These are phyloP conservation scores for Taphrorychus bicolor DNA, from an alignment of 2,888 invertebrate species.

Conservation along the genomic window DNA sequence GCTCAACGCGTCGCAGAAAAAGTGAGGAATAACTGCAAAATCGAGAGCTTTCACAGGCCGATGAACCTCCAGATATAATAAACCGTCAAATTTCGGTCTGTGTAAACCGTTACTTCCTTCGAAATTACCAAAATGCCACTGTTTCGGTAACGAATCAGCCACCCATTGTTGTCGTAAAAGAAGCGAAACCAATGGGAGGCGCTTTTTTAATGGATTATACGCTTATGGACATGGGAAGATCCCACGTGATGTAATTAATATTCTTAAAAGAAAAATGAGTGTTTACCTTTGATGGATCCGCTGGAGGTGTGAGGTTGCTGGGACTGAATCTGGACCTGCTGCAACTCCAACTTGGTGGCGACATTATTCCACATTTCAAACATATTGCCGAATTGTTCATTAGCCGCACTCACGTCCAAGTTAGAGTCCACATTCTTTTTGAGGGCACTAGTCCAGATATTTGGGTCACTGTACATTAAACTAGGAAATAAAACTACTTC, in stretches of 20 bases:
- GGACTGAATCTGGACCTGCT: constrained; percentile 66
- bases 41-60: constrained; percentile 21
- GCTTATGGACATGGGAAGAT: not conserved
- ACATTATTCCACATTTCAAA: constrained; percentile 86
- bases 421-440: constrained; percentile 22
- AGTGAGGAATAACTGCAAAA: constrained; percentile 29
- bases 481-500: constrained; percentile 1
- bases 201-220: constrained; percentile 1
- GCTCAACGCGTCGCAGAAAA: constrained; percentile 8
- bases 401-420: not conserved
- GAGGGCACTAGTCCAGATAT: constrained; percentile 11
- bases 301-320: constrained; percentile 82
- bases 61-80: constrained; percentile 21
- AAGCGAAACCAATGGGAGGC: not conserved
- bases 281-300: constrained; percentile 82
- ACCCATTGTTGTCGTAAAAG: not conserved
- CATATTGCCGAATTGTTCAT: constrained; percentile 60
- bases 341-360: constrained; percentile 76
- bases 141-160: not conserved
- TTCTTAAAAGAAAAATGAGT: too few species aligned
- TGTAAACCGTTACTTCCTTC: constrained; percentile 32
- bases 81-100: constrained; percentile 16
- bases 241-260: not conserved
- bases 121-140: constrained; percentile 2
- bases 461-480: constrained; percentile 7